A percentile compares a stretch with the other conserved stretches of the same genome.
phyloP scores from a whole-genome alignment of 1,140 invertebrate species.

The Nasonia giraulti region DNA sequence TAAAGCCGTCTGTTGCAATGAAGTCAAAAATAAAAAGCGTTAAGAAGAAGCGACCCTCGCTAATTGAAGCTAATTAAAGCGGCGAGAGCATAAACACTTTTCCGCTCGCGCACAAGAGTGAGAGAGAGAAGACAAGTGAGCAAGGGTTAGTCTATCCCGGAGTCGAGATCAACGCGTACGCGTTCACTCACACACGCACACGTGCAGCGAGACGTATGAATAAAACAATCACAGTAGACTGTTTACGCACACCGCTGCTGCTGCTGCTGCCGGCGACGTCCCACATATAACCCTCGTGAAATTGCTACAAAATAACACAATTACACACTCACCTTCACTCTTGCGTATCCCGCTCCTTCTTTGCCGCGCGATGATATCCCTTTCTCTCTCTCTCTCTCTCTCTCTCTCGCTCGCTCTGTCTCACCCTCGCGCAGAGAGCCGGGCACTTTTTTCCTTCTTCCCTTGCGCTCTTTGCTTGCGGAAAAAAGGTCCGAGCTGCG shows the following conservation, averaged over 20 bases:
- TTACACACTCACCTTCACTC: constrained; percentile 69
- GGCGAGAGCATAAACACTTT: not conserved
- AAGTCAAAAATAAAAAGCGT: not conserved
- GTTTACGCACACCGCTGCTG: constrained; percentile 67
- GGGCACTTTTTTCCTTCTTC: constrained; percentile 51
- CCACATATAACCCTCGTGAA: constrained; percentile 65
- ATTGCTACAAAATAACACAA: constrained; percentile 74
- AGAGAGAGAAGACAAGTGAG: constrained; percentile 11
- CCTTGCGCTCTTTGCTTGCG: constrained; percentile 49
- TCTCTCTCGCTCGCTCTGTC: constrained; percentile 48
- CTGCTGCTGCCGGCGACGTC: not conserved
- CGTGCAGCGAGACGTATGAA: constrained; percentile 63
- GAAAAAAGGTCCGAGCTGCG: constrained; percentile 57
- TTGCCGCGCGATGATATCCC: constrained; percentile 57
- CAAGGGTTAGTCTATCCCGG: not conserved
- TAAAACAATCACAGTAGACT: constrained; percentile 69
- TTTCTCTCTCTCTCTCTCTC: constrained; percentile 52
- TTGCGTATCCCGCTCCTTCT: constrained; percentile 56
- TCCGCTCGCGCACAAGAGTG: not conserved
- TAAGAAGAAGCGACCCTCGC: not conserved
- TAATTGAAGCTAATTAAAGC: not conserved
- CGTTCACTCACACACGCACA: not conserved
- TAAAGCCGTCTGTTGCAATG: not conserved
- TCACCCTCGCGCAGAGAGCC: constrained; percentile 30
- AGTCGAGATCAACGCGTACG: not conserved